These are phyloP conservation scores for Gastrophysa polygoni DNA, from an alignment of 2,888 invertebrate species.

Conservation along the genomic window DNA sequence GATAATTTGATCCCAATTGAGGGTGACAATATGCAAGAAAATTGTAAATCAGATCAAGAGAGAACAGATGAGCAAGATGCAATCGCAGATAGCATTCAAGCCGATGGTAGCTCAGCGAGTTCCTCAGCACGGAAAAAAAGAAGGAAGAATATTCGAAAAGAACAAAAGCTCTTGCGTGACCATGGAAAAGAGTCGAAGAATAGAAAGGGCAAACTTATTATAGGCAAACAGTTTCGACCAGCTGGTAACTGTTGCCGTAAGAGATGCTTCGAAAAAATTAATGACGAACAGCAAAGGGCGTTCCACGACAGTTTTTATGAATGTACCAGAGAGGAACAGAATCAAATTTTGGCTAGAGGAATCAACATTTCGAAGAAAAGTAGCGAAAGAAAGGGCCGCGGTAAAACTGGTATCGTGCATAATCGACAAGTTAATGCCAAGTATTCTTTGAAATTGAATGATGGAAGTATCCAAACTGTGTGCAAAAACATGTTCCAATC, in stretches of 20 bases:
- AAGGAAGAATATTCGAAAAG: slow-evolving; percentile 8
- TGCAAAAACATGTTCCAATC: neutral
- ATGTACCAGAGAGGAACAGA: slow-evolving; percentile 9
- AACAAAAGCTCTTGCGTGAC: slow-evolving; percentile 8
- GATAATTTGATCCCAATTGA: slow-evolving; percentile 2
- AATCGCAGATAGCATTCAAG: neutral
- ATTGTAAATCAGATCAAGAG: slow-evolving; percentile 54
- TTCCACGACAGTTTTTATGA: slow-evolving; percentile 6
- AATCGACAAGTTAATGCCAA: slow-evolving; percentile 13
- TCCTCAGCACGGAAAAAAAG: slow-evolving; percentile 12
- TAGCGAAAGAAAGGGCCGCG: slow-evolving; percentile 7
- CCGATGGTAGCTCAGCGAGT: neutral
- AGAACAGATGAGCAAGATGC: neutral
- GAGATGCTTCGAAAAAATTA: slow-evolving; percentile 9
- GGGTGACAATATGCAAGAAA: slow-evolving; percentile 29
- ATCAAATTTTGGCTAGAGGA: slow-evolving; percentile 11
- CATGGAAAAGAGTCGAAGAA: slow-evolving; percentile 14
- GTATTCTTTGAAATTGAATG: neutral
- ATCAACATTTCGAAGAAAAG: slow-evolving; percentile 9
- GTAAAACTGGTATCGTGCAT: slow-evolving; percentile 2
- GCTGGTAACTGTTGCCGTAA: slow-evolving; percentile 2
- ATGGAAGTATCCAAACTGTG: neutral
- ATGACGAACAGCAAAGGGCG: neutral
- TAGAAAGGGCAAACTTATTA: slow-evolving; percentile 12
- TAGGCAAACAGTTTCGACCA: slow-evolving; percentile 1